Conservation (phyloP, 92 coral and sea anemone species). For the Zoanthus gigantus region DNA sequence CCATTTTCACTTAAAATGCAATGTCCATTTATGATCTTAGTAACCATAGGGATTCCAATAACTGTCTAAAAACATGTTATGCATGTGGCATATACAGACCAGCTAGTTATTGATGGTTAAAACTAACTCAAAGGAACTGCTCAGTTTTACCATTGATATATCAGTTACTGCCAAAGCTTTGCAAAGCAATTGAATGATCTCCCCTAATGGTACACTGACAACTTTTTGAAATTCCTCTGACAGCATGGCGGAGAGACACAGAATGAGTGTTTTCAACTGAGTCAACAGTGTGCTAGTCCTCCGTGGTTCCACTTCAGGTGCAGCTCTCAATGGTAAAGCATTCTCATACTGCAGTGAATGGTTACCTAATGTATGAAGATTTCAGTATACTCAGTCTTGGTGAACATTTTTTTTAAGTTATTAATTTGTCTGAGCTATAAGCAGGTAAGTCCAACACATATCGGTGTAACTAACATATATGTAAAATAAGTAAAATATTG, state of each 20-base stretch:
- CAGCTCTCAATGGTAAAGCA: slow-evolving; percentile 54
- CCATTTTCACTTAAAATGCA: no score
- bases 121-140: background rate
- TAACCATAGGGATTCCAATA: no score
- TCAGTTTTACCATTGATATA: slow-evolving; percentile 64
- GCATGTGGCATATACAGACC: background rate
- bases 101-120: background rate
- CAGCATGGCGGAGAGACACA: slow-evolving; percentile 69
- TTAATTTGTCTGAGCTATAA: no score
- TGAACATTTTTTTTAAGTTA: no score
- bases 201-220: slow-evolving; percentile 67
- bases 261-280: slow-evolving; percentile 52
- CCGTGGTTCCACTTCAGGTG: slow-evolving; percentile 72
- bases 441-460: no score
- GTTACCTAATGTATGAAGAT: background rate
- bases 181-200: slow-evolving; percentile 58
- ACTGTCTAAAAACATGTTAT: no score
- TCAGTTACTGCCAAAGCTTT: slow-evolving; percentile 63
- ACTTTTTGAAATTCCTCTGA: slow-evolving; percentile 56
- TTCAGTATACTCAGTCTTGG: no score
- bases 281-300: slow-evolving; percentile 72
- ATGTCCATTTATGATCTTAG: no score
- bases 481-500: no score
- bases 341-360: slow-evolving; percentile 26
- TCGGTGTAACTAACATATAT: no score